phyloP scores from a whole-genome alignment of 2,888 invertebrate genomes.

The Andrena bicolor region DNA sequence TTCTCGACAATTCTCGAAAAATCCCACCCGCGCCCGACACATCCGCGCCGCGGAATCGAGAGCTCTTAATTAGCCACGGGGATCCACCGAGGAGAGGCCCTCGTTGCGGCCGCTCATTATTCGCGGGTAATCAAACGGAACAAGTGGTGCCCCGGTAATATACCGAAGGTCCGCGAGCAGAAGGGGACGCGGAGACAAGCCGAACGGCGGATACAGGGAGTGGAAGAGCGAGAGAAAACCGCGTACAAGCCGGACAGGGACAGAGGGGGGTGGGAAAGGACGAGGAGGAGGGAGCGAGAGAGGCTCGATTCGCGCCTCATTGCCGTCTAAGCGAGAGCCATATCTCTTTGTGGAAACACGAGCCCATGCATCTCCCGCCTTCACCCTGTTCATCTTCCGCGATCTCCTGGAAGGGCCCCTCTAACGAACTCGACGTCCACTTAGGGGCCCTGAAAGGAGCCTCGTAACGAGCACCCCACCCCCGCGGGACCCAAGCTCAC shows the following conservation, averaged over 20 bases:
- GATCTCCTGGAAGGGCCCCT: slow-evolving; percentile 76
- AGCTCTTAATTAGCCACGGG: slow-evolving; percentile 45
- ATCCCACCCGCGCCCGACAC: background rate
- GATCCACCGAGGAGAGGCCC: background rate
- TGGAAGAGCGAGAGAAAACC: slow-evolving; percentile 15
- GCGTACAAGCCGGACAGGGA: slow-evolving; percentile 7
- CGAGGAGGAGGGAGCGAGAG: slow-evolving; percentile 44
- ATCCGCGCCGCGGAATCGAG: slow-evolving; percentile 31
- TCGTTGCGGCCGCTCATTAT: slow-evolving; percentile 48
- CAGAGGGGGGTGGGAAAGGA: slow-evolving; percentile 25
- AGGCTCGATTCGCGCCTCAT: slow-evolving; percentile 75
- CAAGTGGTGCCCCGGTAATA: slow-evolving; percentile 55
- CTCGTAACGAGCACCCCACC: slow-evolving; percentile 79
- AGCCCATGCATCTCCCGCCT: slow-evolving; percentile 78
- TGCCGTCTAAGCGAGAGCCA: slow-evolving; percentile 77
- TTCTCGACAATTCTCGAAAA: slow-evolving; percentile 31
- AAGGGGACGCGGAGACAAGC: slow-evolving; percentile 45
- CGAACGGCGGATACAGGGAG: slow-evolving; percentile 9
- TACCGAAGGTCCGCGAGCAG: slow-evolving; percentile 31
- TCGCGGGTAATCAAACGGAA: slow-evolving; percentile 67
- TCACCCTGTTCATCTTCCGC: slow-evolving; percentile 80
- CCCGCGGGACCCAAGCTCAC: slow-evolving; percentile 67
- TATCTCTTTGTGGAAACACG: slow-evolving; percentile 80
- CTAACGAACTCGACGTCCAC: slow-evolving; percentile 83
- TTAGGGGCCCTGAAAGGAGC: slow-evolving; percentile 80